Conservation (phyloP, 64 coral and sea anemone species). For the Dendrophyllia cribrosa region DNA sequence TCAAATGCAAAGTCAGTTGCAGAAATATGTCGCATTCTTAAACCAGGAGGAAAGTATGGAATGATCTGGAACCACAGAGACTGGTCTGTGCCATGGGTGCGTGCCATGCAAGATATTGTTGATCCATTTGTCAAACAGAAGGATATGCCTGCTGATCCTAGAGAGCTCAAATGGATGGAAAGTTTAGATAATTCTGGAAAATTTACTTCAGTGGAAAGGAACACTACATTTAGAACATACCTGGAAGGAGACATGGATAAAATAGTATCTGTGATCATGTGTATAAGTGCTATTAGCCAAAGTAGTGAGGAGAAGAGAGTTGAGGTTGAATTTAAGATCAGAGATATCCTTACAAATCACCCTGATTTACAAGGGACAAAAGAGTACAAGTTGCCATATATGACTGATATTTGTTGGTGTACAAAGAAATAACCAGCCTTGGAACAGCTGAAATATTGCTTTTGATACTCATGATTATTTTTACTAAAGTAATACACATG, state of each 20-base stretch:
- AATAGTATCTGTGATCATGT: slow-evolving; percentile 47
- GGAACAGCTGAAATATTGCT: not conserved
- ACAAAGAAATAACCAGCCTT: slow-evolving; percentile 10
- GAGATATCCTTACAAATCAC: slow-evolving; percentile 47
- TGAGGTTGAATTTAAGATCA: slow-evolving; percentile 24
- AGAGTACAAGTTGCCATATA: slow-evolving; percentile 55
- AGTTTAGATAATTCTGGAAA: slow-evolving; percentile 61
- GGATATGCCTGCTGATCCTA: slow-evolving; percentile 30
- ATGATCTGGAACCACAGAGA: slow-evolving; percentile 88
- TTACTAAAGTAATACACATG: too few relatives aligned
- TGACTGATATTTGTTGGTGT: slow-evolving; percentile 72
- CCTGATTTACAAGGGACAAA: slow-evolving; percentile 67
- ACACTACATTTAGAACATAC: not conserved
- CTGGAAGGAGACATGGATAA: slow-evolving; percentile 62
- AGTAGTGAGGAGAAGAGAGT: slow-evolving; percentile 61
- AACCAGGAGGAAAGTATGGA: slow-evolving; percentile 74
- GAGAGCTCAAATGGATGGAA: slow-evolving; percentile 56
- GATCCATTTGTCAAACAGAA: slow-evolving; percentile 41
- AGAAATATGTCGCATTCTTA: slow-evolving; percentile 91
- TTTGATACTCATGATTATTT: too few relatives aligned
- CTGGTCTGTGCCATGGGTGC: slow-evolving; percentile 69
- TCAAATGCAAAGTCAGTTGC: slow-evolving; percentile 63
- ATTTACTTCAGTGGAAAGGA: slow-evolving; percentile 67
- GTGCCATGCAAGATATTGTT: slow-evolving; percentile 69
- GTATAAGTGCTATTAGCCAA: slow-evolving; percentile 67